Base-by-base conservation (phyloP, 2,797 vertebrate species). In the Danionella dracula region DNA sequence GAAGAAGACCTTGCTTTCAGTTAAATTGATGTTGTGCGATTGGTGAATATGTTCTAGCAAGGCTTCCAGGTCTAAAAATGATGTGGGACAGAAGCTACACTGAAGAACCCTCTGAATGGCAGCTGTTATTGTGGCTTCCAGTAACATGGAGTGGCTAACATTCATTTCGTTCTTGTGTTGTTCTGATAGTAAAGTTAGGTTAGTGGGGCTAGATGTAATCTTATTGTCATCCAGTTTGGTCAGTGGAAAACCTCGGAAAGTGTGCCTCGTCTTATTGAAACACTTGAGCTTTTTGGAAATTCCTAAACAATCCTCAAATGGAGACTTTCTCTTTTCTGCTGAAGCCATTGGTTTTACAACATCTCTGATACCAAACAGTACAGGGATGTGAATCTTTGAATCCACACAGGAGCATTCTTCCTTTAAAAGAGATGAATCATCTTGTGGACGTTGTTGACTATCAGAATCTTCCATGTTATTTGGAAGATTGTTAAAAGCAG, bases 31-130 rank as follows among this genome's bases (percentile, higher is more conserved):
- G 44, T 49, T 66, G 53, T 66, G 64, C 4, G 53, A 49, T 17
- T 48, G 53, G 1, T 53, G 64, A 32, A 66, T 42, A 16, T 66
- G 64, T 23, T 66, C 64, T 49, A 57, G 64, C 38, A 66, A 53
- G 4, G 21, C 53, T 21, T 66, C 38, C 8, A 56, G 34, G 35
- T 57, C 42, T 10, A 48, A 48, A 56, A 66, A 49, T 0, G 44
- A 57, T 4, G 31, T 66, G 21, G 51, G 64, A 66, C 64, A 66
- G 19, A 66, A 66, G 53, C 53, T 46, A 66, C 64, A 66, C 34
- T 49, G 64, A 49, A 66, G 53, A 1, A 66, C 64, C 0, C 51
- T 66, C 23, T 66, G 64, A 57, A 66, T 53, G 4, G 64, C 53
- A 0, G 64, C 64, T 1, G 64, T 66, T 15, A 66, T 66, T 10